Evolutionary conservation across 1,140 invertebrate species (phyloP), one percentile per base, ranked within the genome.

Genomic region (Sycobia sp.): DNA sequence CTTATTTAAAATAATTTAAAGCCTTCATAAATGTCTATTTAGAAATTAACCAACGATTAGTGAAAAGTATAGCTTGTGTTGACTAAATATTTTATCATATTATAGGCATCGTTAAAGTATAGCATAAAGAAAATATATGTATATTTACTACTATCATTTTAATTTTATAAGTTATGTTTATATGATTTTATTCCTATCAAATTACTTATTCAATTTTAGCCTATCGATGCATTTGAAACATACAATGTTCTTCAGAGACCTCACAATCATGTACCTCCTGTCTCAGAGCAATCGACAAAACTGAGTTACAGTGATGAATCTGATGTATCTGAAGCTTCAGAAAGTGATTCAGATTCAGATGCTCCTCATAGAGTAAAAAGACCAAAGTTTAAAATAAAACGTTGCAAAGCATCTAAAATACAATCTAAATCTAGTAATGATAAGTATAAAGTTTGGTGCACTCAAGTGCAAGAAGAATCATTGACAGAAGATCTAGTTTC

Each of bases 371-470:
- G 72, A 62, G 65, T 62, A 5, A 81, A 80, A 58, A 74, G 70
- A 55, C 78, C 73, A 14, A 81, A 81, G 62, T 53, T 82, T 13
- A 79, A 82, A 56, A 53, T 77, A 18, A 83, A 81, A 73, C 68
- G 71, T 20, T 58, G 66, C 58, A 77, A 69, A 77, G 47, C 62
- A 57, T 71, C 39, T 82, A 13, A 16, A 50, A 3, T 72, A 70
- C 16, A 69, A 39, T 44, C 55, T 13, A 59, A 51, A 32, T 20
- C 16, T 20, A 71, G 65, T 22, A 78, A 74, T 47, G 74, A 86
- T 23, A 88, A 86, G 69, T 88, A 87, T 67, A 86, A 87, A 69
- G 83, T 88, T 59, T 88, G 87, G 87, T 83, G 84, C 57, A 82
- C 79, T 1, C 83, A 85, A 34, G 71, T 86, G 4, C 85, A 88